A percentile compares a stretch with the other conserved stretches of the same genome.
Evolutionary conservation across 2,888 invertebrate genomes (phyloP).

Genomic region (Asteroscopus sphinx): DNA sequence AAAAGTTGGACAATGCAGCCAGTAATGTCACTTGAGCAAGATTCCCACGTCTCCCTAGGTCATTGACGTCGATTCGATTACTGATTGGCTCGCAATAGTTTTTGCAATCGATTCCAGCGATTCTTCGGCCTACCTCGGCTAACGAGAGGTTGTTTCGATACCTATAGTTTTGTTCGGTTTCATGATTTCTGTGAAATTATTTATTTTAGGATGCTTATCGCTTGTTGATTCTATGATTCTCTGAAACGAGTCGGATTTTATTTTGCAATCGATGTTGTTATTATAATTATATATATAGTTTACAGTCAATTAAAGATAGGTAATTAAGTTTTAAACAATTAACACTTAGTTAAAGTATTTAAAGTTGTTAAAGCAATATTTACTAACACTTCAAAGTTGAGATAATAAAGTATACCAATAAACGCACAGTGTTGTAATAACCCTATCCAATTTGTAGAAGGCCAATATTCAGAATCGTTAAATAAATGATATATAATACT

Average conservation of each 20-base stretch:
- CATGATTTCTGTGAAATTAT: constrained; percentile 26
- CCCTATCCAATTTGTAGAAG: no score
- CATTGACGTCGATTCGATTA: constrained; percentile 74
- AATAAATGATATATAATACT: no score
- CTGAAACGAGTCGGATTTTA: neutral
- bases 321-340: no score
- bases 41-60: constrained; percentile 84
- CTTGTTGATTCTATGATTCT: neutral
- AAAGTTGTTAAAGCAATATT: no score
- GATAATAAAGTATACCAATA: no score
- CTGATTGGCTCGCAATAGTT: constrained; percentile 75
- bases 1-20: constrained; percentile 51
- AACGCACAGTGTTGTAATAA: no score
- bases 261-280: no score
- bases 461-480: no score
- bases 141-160: constrained; percentile 67
- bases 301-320: no score
- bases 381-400: no score
- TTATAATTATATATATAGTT: no score
- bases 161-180: constrained; percentile 26
- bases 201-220: neutral
- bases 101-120: constrained; percentile 76
- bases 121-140: constrained; percentile 72
- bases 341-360: no score
- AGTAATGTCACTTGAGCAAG: constrained; percentile 72